Conservation (phyloP, 1,140 invertebrate genomes). For the Ips typographus region DNA sequence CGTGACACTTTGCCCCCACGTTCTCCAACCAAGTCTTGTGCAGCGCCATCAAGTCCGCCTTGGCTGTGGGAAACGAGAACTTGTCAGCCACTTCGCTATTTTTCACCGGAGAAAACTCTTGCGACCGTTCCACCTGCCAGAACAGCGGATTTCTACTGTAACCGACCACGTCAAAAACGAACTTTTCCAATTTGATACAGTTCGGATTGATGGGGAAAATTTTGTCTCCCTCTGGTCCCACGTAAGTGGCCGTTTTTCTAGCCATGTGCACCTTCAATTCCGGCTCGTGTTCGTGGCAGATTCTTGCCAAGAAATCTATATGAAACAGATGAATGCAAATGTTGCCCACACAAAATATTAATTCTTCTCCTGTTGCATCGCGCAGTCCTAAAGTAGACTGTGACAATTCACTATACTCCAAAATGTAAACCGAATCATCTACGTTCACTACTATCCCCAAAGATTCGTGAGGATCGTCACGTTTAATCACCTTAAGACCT, state of each 20-base stretch:
- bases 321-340: slow-evolving; percentile 99
- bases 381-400: slow-evolving; percentile 78
- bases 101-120: slow-evolving; percentile 96
- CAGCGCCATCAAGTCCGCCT: slow-evolving; percentile 78
- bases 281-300: slow-evolving; percentile 57
- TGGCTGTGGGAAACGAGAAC: slow-evolving; percentile 86
- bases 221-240: slow-evolving; percentile 71
- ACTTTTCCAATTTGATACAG: slow-evolving; percentile 99
- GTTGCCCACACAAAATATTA: slow-evolving; percentile 92
- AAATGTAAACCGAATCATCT: slow-evolving; percentile 85
- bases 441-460: slow-evolving; percentile 93
- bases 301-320: slow-evolving; percentile 72
- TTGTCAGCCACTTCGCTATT: slow-evolving; percentile 85
- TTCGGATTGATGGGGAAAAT: slow-evolving; percentile 82
- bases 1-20: slow-evolving; percentile 76
- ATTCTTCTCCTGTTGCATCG: slow-evolving; percentile 68
- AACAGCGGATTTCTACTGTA: slow-evolving; percentile 88
- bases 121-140: slow-evolving; percentile 88
- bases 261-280: slow-evolving; percentile 90
- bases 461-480: slow-evolving; percentile 85
- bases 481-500: slow-evolving; percentile 94
- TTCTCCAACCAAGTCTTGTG: slow-evolving; percentile 81
- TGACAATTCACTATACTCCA: slow-evolving; percentile 98
- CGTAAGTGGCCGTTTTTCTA: slow-evolving; percentile 93
- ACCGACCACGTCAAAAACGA: slow-evolving; percentile 97